These are phyloP conservation scores for Loripinus fragilis DNA, from an alignment of 2,888 invertebrate genomes.

Conservation along the genomic window DNA sequence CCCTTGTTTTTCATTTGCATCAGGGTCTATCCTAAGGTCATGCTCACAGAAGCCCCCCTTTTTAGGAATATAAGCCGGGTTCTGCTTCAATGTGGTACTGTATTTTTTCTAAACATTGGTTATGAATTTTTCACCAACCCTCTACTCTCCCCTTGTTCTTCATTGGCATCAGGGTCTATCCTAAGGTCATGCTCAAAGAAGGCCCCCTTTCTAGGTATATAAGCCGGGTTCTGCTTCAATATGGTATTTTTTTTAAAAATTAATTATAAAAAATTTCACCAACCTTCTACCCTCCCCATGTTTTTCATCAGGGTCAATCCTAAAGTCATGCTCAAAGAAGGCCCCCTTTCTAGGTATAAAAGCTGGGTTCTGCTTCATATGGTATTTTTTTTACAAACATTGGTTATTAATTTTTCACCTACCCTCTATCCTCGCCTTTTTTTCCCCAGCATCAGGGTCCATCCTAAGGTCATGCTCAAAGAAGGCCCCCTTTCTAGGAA, in stretches of 20 bases:
- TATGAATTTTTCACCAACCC: background rate
- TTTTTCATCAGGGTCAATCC: constrained; percentile 60
- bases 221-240: constrained; percentile 98
- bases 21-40: constrained; percentile 85
- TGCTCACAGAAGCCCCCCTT: constrained; percentile 98
- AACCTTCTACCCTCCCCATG: background rate
- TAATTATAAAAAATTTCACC: too few relatives aligned
- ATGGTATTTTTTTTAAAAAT: too few relatives aligned
- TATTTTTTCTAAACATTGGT: too few relatives aligned
- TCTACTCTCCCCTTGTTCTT: background rate
- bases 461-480: too few relatives aligned
- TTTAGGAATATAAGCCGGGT: constrained; percentile 98
- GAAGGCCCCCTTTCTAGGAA: too few relatives aligned
- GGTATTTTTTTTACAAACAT: too few relatives aligned
- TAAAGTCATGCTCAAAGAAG: constrained; percentile 95
- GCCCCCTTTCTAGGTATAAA: constrained; percentile 98
- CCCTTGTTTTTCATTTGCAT: constrained; percentile 25
- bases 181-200: constrained; percentile 96
- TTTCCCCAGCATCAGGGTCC: too few relatives aligned
- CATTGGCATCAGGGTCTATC: constrained; percentile 55
- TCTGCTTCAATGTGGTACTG: too few relatives aligned
- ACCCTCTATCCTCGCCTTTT: too few relatives aligned
- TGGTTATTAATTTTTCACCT: too few relatives aligned
- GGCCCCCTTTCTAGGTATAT: constrained; percentile 97
- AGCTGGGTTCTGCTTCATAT: constrained; percentile 97